phyloP scores from a whole-genome alignment of 1,140 invertebrate genomes.

The Tetranychus urticae region DNA sequence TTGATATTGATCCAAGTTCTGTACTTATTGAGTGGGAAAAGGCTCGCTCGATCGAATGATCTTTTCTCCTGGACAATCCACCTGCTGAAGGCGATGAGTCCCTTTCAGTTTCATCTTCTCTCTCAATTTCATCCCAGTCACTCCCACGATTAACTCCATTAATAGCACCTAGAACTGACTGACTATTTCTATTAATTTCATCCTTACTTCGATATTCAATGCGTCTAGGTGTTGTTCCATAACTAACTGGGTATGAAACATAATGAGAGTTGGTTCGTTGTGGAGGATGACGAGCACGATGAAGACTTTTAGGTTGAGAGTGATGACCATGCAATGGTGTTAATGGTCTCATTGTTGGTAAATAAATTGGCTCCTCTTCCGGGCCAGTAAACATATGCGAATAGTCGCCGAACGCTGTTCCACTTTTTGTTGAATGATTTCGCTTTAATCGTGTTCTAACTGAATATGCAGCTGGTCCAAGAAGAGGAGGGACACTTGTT shows the following conservation, averaged over 20 bases:
- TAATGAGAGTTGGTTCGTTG: background rate
- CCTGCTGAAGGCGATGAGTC: constrained; percentile 46
- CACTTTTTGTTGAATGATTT: background rate
- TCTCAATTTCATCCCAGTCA: background rate
- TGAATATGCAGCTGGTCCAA: constrained; percentile 1
- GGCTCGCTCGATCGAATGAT: constrained; percentile 69
- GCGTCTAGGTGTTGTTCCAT: background rate
- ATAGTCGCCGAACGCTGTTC: background rate
- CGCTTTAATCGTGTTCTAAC: background rate
- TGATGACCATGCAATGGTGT: background rate
- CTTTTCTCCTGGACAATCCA: constrained; percentile 63
- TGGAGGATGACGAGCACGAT: background rate
- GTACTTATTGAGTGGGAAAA: constrained; percentile 79
- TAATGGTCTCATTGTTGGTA: background rate
- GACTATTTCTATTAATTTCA: background rate
- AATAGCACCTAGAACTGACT: background rate
- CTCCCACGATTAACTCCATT: background rate
- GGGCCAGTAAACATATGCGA: background rate
- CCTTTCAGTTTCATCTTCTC: constrained; percentile 22
- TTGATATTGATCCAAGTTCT: constrained; percentile 72
- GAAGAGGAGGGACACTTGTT: background rate
- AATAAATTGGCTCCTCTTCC: background rate
- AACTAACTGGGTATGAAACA: background rate
- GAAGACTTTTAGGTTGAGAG: background rate
- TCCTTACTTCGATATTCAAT: background rate